Conservation (phyloP, 2,888 invertebrate genomes). For the Cloeon dipterum region DNA sequence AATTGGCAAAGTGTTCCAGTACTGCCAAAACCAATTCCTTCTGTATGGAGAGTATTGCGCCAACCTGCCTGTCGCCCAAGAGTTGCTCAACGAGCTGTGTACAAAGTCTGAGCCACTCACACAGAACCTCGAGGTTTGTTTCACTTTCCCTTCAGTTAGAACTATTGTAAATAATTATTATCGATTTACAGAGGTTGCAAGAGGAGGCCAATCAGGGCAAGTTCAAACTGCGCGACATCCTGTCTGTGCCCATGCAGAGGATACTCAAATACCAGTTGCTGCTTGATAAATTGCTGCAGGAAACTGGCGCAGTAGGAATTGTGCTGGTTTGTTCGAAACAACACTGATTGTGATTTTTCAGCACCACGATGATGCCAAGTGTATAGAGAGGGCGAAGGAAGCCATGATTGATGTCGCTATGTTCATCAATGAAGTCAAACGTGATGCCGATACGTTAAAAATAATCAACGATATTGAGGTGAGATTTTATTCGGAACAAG, state of each 20-base stretch:
- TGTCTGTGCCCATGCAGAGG: constrained; percentile 96
- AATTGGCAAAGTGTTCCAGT: constrained; percentile 67
- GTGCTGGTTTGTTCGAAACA: constrained; percentile 1
- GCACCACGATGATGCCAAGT: constrained; percentile 63
- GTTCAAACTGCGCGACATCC: constrained; percentile 81
- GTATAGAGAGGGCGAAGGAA: constrained; percentile 68
- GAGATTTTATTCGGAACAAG: constrained; percentile 14
- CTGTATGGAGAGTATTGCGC: constrained; percentile 94
- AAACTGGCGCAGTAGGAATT: constrained; percentile 48
- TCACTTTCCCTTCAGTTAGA: no score
- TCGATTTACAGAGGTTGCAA: constrained; percentile 55
- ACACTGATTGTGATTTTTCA: constrained; percentile 15
- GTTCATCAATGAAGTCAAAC: constrained; percentile 93
- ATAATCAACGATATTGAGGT: constrained; percentile 78
- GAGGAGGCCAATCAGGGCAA: constrained; percentile 83
- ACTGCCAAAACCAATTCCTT: constrained; percentile 74
- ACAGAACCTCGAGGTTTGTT: no score
- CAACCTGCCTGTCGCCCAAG: constrained; percentile 74
- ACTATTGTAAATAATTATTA: constrained; percentile 6
- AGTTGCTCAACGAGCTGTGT: constrained; percentile 53
- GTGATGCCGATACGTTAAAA: constrained; percentile 82
- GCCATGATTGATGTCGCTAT: constrained; percentile 92
- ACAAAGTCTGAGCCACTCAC: constrained; percentile 35
- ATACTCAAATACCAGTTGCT: constrained; percentile 92
- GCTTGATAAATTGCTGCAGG: constrained; percentile 67